Evolutionary conservation across 2,797 vertebrate genomes (phyloP).

Genomic region (Botia kubotai): DNA sequence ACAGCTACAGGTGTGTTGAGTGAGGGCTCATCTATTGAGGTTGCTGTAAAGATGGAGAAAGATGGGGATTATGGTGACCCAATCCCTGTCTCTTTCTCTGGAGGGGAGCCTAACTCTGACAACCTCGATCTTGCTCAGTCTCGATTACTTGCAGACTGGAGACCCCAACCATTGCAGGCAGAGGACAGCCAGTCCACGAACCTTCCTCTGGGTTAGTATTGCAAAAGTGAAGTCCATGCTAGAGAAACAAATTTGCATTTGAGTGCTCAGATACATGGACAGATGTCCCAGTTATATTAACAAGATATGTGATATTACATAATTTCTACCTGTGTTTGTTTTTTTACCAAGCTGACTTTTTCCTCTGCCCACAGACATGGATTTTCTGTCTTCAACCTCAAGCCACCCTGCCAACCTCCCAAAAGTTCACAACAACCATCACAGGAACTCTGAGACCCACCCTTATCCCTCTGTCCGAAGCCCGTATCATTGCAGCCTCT

Average conservation of each 20-base stretch:
- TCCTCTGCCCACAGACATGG: constrained; percentile 53
- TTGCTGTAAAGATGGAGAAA: constrained; percentile 62
- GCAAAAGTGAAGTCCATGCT: too few relatives aligned
- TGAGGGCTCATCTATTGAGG: constrained; percentile 34
- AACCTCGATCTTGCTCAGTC: constrained; percentile 64
- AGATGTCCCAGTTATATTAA: not conserved
- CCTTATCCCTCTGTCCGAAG: constrained; percentile 53
- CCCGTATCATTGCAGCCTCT: constrained; percentile 63
- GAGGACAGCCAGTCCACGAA: constrained; percentile 56
- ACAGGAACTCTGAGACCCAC: constrained; percentile 42
- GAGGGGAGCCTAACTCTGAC: constrained; percentile 55
- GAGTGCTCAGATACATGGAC: not conserved
- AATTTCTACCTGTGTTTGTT: too few relatives aligned
- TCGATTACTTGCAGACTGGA: constrained; percentile 65
- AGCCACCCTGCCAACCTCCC: constrained; percentile 50
- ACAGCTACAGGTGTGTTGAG: constrained; percentile 39
- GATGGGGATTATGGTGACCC: constrained; percentile 47
- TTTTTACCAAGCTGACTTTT: not conserved
- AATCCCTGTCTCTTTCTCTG: constrained; percentile 21
- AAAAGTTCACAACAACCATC: constrained; percentile 25
- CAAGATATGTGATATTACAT: too few relatives aligned
- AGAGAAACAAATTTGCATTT: not conserved
- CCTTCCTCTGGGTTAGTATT: constrained; percentile 58
- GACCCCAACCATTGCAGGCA: constrained; percentile 62
- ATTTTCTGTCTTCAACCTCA: constrained; percentile 53